Conservation (phyloP, 2,113 vertebrate species). For the Engraulis encrasicolus region DNA sequence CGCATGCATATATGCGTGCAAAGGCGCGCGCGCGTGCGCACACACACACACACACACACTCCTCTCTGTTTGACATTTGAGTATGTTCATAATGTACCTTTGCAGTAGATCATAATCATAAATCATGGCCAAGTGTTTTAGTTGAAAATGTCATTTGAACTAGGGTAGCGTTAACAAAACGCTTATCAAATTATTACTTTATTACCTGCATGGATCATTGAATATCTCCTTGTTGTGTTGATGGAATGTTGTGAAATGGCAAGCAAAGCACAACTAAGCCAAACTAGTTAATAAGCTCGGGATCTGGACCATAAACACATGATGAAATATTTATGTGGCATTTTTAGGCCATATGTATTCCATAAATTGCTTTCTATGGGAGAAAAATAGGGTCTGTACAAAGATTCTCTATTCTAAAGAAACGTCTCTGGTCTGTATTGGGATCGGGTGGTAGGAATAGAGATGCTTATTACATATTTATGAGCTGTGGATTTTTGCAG, state of each 20-base stretch:
- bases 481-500: not conserved
- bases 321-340: not conserved
- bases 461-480: not conserved
- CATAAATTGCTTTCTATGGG: not conserved
- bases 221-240: not conserved
- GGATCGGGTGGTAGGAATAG: not conserved
- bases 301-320: not conserved
- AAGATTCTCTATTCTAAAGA: too few species aligned
- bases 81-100: conserved; percentile 11
- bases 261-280: not conserved
- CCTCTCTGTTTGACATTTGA: not conserved
- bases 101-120: not conserved
- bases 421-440: not conserved
- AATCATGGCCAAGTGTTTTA: not conserved
- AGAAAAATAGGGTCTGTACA: too few species aligned
- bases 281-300: not conserved
- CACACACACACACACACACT: not conserved
- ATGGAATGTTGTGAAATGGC: not conserved
- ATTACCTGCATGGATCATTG: conserved; percentile 17
- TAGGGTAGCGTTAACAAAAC: not conserved
- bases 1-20: not conserved
- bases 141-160: conserved; percentile 18
- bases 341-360: not conserved
- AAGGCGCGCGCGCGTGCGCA: not conserved
- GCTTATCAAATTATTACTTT: conserved; percentile 12